Percentiles rank a stretch among this genome's conserved stretches.
These are phyloP conservation scores for Brachyhypopomus occidentalis DNA, from an alignment of 2,113 vertebrate species.

Conservation along the genomic window DNA sequence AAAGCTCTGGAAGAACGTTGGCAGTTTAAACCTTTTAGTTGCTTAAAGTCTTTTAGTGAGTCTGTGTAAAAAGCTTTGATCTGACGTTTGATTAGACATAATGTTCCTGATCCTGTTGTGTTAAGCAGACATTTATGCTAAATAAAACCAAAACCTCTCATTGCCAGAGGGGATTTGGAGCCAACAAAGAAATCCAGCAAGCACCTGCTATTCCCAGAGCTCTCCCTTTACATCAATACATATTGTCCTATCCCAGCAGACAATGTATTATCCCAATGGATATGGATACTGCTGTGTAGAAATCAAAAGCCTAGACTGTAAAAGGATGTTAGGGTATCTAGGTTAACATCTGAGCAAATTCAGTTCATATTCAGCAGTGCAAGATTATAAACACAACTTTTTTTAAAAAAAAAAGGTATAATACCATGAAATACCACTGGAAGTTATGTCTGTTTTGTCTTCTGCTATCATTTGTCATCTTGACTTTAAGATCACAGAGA, in stretches of 20 bases:
- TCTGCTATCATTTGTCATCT: too few species aligned
- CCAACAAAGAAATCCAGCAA: conserved; percentile 44
- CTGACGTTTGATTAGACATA: neutral
- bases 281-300: conserved; percentile 50
- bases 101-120: neutral
- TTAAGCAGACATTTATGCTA: conserved; percentile 6
- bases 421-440: too few species aligned
- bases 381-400: too few species aligned
- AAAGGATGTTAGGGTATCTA: conserved; percentile 35
- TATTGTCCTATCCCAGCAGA: conserved; percentile 27
- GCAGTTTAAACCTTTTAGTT: neutral
- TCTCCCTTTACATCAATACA: conserved; percentile 49
- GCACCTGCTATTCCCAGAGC: conserved; percentile 50
- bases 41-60: neutral
- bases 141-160: conserved; percentile 39
- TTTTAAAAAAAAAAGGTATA: too few species aligned
- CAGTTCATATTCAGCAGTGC: neutral
- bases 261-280: conserved; percentile 52
- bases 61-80: neutral
- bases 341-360: conserved; percentile 26
- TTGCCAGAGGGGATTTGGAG: conserved; percentile 35
- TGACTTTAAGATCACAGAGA: neutral
- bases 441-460: too few species aligned
- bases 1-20: neutral
- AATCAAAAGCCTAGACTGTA: conserved; percentile 1